Base-by-base conservation (phyloP, 2,797 vertebrate species). In the Vireo griseus region DNA sequence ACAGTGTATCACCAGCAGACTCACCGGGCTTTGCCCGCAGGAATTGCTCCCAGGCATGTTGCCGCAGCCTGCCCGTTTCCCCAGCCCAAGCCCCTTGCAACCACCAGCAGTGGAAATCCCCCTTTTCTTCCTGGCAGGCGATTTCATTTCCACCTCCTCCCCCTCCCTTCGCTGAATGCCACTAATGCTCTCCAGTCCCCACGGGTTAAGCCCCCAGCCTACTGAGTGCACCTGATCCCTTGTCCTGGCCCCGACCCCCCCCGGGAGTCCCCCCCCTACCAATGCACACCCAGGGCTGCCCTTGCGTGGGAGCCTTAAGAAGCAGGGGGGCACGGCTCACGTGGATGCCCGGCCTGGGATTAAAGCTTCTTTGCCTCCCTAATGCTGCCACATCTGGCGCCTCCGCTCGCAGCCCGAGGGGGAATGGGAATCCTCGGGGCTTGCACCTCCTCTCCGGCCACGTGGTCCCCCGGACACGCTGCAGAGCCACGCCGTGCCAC, bases 321-420 rank as follows among this genome's bases (percentile, higher is more conserved):
- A 88, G 89, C 66, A 31, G 77, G n/a, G 67, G 58, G 44, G 42
- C 73, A 58, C 0, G 26, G 71, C 55, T 96, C 94, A 95, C 73
- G 71, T 94, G 97, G 96, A 82, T 68, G 94, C 73, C 82, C 20
- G 14, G 84, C 69, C 74, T 10, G 26, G 82, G 93, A 96, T 96
- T 97, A 97, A 95, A 94, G 86, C 91, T 94, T 95, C 96, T 97
- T 97, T 97, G 92, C 82, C 81, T 94, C 72, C 83, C 96, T 97
- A 97, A 97, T 97, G 96, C 96, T 96, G 94, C 95, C 93, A 90
- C 95, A 96, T 96, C 96, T 97, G 97, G 94, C 89, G 63, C 94
- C 93, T 95, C 82, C 50, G 26, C 63, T 82, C n/a, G 44, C 79
- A 84, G 72, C 55, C 82, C 11, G 2, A 7, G 77, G 94, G 72